phyloP scores from a whole-genome alignment of 2,113 vertebrate species.

The Lucifuga dentata region DNA sequence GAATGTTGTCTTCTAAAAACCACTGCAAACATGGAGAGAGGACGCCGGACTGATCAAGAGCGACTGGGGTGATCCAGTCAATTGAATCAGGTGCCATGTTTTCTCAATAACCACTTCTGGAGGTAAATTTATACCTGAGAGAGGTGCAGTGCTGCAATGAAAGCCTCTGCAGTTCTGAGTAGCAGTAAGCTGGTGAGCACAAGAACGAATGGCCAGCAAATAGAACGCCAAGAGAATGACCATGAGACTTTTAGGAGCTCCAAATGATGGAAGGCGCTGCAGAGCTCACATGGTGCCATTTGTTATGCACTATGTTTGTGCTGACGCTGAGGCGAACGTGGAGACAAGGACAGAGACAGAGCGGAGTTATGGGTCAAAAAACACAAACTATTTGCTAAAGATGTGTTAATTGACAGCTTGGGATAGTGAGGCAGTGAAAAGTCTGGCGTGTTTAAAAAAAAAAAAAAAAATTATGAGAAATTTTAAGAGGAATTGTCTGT shows the following conservation, averaged over 20 bases:
- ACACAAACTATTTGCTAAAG: background rate
- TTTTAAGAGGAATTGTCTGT: slow-evolving; percentile 11
- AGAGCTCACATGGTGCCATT: slow-evolving; percentile 26
- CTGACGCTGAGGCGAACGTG: background rate
- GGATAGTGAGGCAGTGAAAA: slow-evolving; percentile 22
- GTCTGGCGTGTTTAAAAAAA: background rate
- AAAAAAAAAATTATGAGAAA: background rate
- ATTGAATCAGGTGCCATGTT: slow-evolving; percentile 48
- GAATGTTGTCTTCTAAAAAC: slow-evolving; percentile 42
- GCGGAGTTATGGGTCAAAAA: slow-evolving; percentile 1
- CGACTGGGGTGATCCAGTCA: slow-evolving; percentile 30
- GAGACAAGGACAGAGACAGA: slow-evolving; percentile 21
- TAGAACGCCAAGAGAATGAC: slow-evolving; percentile 8
- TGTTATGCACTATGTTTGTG: background rate
- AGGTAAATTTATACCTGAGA: slow-evolving; percentile 29
- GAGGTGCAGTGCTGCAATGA: slow-evolving; percentile 10
- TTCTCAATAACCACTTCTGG: slow-evolving; percentile 40
- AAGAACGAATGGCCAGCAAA: background rate
- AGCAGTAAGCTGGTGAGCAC: slow-evolving; percentile 24
- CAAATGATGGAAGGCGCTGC: slow-evolving; percentile 29
- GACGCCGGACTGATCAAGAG: slow-evolving; percentile 24
- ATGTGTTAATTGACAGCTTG: slow-evolving; percentile 19
- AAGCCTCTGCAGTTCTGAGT: slow-evolving; percentile 19
- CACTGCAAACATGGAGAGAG: slow-evolving; percentile 49
- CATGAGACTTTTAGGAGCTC: slow-evolving; percentile 34